Base-by-base conservation (phyloP, 2,113 vertebrate species). In the Bettongia penicillata region DNA sequence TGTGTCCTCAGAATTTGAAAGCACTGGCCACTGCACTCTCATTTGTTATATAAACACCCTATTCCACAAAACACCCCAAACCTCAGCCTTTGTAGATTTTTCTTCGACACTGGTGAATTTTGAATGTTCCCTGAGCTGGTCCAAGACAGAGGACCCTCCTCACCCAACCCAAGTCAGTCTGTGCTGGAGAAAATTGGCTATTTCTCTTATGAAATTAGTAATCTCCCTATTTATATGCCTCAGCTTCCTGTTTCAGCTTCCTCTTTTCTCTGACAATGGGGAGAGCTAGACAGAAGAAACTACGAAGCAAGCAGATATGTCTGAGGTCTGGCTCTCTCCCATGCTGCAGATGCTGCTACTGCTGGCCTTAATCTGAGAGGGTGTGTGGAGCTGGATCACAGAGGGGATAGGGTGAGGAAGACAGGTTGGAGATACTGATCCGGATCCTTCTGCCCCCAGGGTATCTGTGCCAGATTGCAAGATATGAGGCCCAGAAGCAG, bases 401-500 rank as follows among this genome's bases (percentile, higher is more conserved):
- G 61, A 77, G 68, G 49, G 19, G 2, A 28, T 8, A 6, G 37
- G 51, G 5, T 2, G 0, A 28, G 6, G 25, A 22, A 0, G 43
- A 11, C 0, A 0, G 51, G 23, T 10, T 0, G 77, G 37, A 24
- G 31, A 37, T 31, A 22, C 0, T 0, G 19, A 47, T 19, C 61
- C 53, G 61, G 22, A 23, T 8, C 51, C 8, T 0, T 24, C 16
- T 77, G 31, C 14, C 11, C 2, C 0, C 77, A 97, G 95, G 94
- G 52, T 53, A 49, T 37, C 89, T 55, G 25, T 23, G n/a, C 91
- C 61, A 24, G 28, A 0, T 0, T 0, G 0, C 0, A 0, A 0
- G 0, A 0, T 92, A 2, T 50, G 0, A 0, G 0, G 11, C 96
- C 57, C 0, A 0, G 0, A 8, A 51, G 4, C 2, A 0, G 0